These are phyloP conservation scores for Mus pahari DNA, from an alignment of 2,113 vertebrate genomes.

Conservation along the genomic window DNA sequence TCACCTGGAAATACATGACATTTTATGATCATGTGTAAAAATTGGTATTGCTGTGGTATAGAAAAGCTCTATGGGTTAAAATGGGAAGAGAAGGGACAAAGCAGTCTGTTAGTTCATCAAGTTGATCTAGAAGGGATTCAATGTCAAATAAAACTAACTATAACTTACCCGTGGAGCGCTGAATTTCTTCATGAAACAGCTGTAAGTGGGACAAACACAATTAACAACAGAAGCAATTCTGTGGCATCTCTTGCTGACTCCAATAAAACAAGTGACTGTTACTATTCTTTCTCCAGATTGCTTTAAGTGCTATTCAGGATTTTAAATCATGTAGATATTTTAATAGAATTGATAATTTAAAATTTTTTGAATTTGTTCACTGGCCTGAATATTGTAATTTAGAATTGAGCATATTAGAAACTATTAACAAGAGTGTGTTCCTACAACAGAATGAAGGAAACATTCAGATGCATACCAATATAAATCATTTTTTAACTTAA, in stretches of 20 bases:
- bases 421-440: slow-evolving; percentile 37
- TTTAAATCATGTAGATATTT: neutral
- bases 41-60: neutral
- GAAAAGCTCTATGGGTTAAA: neutral
- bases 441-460: slow-evolving; percentile 28
- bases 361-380: slow-evolving; percentile 12
- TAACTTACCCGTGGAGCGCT: slow-evolving; percentile 17
- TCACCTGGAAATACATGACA: neutral
- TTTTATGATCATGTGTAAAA: slow-evolving; percentile 13
- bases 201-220: neutral
- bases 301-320: slow-evolving; percentile 4
- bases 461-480: neutral
- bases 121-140: neutral
- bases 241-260: neutral
- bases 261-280: neutral
- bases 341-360: slow-evolving; percentile 43
- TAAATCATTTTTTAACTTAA: slow-evolving; percentile 51
- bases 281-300: neutral
- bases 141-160: neutral
- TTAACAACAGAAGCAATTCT: neutral
- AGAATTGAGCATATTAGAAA: slow-evolving; percentile 45
- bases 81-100: neutral
- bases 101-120: neutral
- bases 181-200: slow-evolving; percentile 52
- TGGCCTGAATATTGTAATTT: slow-evolving; percentile 31